Percentiles rank a stretch among this genome's conserved stretches.
Conservation (phyloP, 2,888 invertebrate genomes). For the Empis stercorea region DNA sequence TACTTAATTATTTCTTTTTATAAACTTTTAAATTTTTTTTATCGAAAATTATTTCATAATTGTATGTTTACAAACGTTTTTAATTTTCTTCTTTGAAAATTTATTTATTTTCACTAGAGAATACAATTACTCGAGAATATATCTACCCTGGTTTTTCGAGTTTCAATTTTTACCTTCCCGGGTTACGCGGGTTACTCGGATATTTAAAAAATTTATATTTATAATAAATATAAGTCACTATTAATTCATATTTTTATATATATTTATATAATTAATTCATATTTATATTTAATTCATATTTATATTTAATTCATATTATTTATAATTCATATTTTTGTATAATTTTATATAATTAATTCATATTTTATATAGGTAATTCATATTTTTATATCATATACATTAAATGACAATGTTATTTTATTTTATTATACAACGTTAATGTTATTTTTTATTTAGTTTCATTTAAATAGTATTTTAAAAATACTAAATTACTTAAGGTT, state of each 20-base stretch:
- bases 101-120: no score
- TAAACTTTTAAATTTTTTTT: no score
- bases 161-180: background rate
- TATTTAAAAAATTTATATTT: background rate
- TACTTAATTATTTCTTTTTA: no score
- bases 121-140: background rate
- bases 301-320: background rate
- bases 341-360: no score
- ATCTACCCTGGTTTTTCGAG: no score
- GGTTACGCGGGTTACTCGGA: background rate
- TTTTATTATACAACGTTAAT: background rate
- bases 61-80: no score
- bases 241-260: background rate
- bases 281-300: background rate
- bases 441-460: background rate
- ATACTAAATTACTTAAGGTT: background rate
- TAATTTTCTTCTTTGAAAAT: no score
- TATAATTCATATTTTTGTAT: background rate
- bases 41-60: no score
- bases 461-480: background rate
- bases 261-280: background rate
- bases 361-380: no score
- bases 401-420: background rate
- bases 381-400: background rate
- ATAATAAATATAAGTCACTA: background rate